These are phyloP conservation scores for Zapornia atra DNA, from an alignment of 2,113 vertebrate species.

Conservation along the genomic window DNA sequence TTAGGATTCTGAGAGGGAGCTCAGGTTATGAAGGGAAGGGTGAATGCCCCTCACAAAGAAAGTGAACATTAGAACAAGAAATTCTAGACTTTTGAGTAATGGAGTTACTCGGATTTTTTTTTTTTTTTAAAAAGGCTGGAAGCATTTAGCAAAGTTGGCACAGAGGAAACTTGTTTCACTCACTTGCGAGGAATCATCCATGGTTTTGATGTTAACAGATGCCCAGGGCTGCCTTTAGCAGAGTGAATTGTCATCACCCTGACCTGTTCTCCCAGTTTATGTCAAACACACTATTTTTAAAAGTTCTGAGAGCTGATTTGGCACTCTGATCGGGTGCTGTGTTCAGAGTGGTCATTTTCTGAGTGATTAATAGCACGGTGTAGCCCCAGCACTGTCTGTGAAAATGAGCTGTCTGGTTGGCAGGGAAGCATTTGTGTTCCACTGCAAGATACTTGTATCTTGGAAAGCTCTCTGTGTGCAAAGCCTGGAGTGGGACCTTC, in stretches of 20 bases:
- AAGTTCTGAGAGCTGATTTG: not conserved
- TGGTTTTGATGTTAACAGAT: not conserved
- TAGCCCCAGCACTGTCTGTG: not conserved
- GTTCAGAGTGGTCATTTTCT: not conserved
- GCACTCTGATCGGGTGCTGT: not conserved
- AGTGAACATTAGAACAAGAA: not conserved
- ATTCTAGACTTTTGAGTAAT: not conserved
- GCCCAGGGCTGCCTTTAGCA: not conserved
- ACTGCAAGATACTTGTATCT: not conserved
- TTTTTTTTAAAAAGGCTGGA: not conserved
- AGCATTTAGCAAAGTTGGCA: not conserved
- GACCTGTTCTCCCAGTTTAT: not conserved
- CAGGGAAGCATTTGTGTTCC: not conserved
- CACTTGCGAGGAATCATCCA: not conserved
- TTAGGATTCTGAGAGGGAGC: not conserved
- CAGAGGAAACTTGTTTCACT: not conserved
- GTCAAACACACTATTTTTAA: not conserved
- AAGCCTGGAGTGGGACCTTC: not conserved
- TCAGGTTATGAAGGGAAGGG: not conserved
- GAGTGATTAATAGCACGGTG: not conserved
- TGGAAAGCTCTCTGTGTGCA: not conserved
- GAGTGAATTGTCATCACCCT: not conserved
- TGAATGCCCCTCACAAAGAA: not conserved
- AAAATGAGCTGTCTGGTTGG: not conserved
- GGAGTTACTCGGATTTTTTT: not conserved